These are phyloP conservation scores for Tipula confusa DNA, from an alignment of 2,888 invertebrate species.

Conservation along the genomic window DNA sequence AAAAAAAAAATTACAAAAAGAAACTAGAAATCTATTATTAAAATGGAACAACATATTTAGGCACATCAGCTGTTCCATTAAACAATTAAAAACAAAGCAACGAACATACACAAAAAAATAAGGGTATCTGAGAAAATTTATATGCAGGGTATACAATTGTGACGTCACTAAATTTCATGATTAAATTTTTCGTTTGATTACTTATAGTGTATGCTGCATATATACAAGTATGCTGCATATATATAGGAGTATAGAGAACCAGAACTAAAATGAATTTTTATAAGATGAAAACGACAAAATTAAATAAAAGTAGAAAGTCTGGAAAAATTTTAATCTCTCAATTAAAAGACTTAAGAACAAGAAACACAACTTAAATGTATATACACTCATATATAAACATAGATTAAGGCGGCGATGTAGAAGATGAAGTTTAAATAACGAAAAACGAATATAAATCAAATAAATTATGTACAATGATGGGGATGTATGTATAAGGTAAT, in stretches of 20 bases:
- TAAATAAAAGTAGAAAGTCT: conserved; percentile 16
- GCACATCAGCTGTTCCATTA: conserved; percentile 25
- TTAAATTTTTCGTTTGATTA: not conserved
- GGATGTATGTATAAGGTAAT: not conserved
- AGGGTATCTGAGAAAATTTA: not conserved
- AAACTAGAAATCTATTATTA: conserved; percentile 9
- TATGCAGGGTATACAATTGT: not conserved
- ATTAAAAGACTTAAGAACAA: conserved; percentile 1
- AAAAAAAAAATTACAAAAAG: not conserved
- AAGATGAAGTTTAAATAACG: not conserved
- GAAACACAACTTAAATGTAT: conserved; percentile 3
- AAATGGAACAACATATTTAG: not conserved
- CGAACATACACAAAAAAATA: not conserved
- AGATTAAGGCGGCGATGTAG: not conserved
- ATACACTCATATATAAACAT: not conserved
- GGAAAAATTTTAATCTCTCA: conserved; percentile 5
- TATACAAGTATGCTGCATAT: too few species aligned
- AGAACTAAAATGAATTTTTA: not conserved
- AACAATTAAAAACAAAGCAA: not conserved
- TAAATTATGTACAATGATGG: conserved; percentile 12
- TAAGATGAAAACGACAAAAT: not conserved
- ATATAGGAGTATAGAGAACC: too few species aligned
- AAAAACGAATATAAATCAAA: not conserved
- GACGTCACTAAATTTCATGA: conserved; percentile 14
- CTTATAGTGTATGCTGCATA: too few species aligned